phyloP scores from a whole-genome alignment of 2,113 vertebrate species.

The Rhea pennata region DNA sequence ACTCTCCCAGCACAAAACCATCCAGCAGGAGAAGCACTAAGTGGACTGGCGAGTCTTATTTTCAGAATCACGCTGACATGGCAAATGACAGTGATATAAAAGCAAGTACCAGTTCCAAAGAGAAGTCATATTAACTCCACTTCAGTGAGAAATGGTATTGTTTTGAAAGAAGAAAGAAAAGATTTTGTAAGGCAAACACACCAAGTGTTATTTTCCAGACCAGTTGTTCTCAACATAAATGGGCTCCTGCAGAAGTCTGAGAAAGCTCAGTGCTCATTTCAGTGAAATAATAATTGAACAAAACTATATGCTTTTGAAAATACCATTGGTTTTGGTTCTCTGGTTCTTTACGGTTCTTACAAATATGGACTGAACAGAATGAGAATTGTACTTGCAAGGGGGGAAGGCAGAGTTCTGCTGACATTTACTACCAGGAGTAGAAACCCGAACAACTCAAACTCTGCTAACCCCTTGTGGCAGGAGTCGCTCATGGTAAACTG shows the following conservation, averaged over 20 bases:
- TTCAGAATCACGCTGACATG: not conserved
- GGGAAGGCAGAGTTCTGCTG: not conserved
- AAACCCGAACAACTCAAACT: not conserved
- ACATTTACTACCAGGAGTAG: not conserved
- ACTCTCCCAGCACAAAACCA: accelerated
- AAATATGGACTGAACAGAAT: not conserved
- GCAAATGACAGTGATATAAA: not conserved
- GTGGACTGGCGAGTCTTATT: not conserved
- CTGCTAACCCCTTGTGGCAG: not conserved
- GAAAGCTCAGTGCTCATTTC: not conserved
- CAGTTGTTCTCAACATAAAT: not conserved
- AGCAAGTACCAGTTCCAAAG: not conserved
- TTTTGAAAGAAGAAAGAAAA: not conserved
- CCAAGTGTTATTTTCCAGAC: not conserved
- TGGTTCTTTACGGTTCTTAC: not conserved
- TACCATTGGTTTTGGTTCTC: not conserved
- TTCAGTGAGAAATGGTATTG: not conserved
- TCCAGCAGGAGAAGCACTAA: not conserved
- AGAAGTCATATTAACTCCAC: not conserved
- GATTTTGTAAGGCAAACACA: not conserved
- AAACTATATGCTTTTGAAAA: not conserved
- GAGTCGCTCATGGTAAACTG: not conserved
- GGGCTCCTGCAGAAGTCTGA: not conserved
- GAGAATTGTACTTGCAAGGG: not conserved
- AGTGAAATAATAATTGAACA: not conserved